Evolutionary conservation across 1,140 invertebrate species (phyloP), one percentile per base, ranked within the genome.

Genomic region (Parasteatoda tepidariorum): DNA sequence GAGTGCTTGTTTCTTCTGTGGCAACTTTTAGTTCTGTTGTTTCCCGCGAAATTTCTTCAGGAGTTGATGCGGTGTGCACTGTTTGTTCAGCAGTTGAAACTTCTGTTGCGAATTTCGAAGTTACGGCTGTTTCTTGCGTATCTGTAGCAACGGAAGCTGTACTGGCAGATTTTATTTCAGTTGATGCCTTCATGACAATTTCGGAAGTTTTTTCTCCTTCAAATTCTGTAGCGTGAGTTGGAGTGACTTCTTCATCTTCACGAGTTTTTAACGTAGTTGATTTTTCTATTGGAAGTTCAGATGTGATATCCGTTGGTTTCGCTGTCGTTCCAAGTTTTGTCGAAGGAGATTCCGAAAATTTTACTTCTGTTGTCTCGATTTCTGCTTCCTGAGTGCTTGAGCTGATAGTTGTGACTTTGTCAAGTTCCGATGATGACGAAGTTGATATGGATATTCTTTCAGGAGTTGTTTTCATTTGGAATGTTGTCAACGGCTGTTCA

Each of bases 241-340:
- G 28, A 55, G 68, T 31, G 33, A n/a, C 13, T 31, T 30, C 54
- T 57, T 73, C 54, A 0, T 7, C 28, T 3, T n/a, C 68, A 31
- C 18, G 18, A 30, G 68, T 5, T 73, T 13, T 24, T 26, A 41
- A 26, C 1, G 11, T 31, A 33, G 62, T 11, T 66, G 11, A 22
- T 2, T 73, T 22, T 15, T 54, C 68, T 55, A 28, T 73, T 57
- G 24, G 24, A 73, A n/a, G n/a, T n/a, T n/a, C n/a, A n/a, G n/a
- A n/a, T n/a, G n/a, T n/a, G n/a, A n/a, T n/a, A n/a, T n/a, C n/a
- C n/a, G n/a, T n/a, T n/a, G n/a, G n/a, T n/a, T n/a, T n/a, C n/a
- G n/a, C 41, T 18, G 7, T 48, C 41, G 41, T 48, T 18, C 7
- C 41, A 9, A 48, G 41, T 48, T 7, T 48, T 9, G 18, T 7